Evolutionary conservation across 1,140 invertebrate species (phyloP).

Genomic region (Trichonephila clavipes): DNA sequence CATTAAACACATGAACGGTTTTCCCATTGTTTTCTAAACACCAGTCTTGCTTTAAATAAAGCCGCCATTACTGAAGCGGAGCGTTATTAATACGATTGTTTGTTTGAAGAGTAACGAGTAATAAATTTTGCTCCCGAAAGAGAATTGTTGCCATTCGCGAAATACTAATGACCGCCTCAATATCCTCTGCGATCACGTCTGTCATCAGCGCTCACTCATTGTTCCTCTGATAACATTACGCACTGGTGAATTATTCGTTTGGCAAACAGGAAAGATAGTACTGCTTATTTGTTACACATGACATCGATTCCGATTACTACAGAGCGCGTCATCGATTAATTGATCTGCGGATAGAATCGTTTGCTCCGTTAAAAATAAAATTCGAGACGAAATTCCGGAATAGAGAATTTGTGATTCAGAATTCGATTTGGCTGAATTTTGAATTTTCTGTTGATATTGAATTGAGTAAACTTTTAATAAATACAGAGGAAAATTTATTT

Average conservation of each 20-base stretch:
- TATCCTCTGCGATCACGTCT: conserved; percentile 9
- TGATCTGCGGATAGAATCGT: neutral
- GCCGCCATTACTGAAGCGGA: neutral
- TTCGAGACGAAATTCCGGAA: neutral
- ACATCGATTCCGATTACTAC: neutral
- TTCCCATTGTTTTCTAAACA: conserved; percentile 1
- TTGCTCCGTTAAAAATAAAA: conserved; percentile 4
- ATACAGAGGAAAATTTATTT: neutral
- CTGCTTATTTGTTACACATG: neutral
- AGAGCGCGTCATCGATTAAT: conserved; percentile 18
- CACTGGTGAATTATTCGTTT: conserved; percentile 1
- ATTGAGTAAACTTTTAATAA: neutral
- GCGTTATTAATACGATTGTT: conserved; percentile 31
- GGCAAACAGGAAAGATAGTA: neutral
- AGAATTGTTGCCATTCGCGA: conserved; percentile 17
- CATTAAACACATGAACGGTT: neutral
- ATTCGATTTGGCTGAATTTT: neutral
- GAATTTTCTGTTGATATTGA: neutral
- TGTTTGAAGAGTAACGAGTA: conserved; percentile 13
- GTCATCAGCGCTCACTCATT: neutral
- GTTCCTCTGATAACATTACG: conserved; percentile 38
- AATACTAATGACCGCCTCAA: conserved; percentile 9
- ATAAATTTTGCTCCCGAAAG: conserved; percentile 9
- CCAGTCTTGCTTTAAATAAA: conserved; percentile 21
- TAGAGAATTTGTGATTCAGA: neutral